Base-by-base conservation (phyloP, 2,888 invertebrate genomes). In the Lasioglossum pauxillum region DNA sequence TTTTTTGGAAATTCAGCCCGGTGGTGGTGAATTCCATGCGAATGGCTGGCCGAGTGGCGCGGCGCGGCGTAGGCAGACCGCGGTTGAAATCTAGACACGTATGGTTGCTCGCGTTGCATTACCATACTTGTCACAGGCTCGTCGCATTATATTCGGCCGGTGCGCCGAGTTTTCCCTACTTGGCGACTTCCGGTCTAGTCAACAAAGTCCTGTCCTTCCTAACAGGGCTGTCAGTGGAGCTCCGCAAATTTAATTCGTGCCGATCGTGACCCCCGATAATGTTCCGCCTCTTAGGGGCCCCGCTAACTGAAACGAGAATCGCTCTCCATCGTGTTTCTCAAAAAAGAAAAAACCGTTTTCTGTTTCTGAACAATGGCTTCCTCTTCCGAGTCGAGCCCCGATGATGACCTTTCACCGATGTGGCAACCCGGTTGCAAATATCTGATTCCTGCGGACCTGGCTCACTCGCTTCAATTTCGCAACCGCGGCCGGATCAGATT, bases 101-200 rank as follows among this genome's bases (percentile, higher is more conserved):
- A 92, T 88, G 85, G 84, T 35, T 3, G 23, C 38, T n/a, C 82
- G 80, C 89, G 90, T 90, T 87, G 91, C 90, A 90, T 92, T 87
- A 84, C 90, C 90, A 91, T 92, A 91, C 90, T 85, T 88, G 92
- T 90, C 87, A 80, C 77, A 69, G 82, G 82, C 86, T 83, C 91
- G 89, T 84, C 89, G 87, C 88, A 92, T 92, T 90, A 92, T 90
- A 92, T 92, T 92, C 90, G 85, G 87, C 84, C 87, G 86, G 82
- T 84, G 84, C 90, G 75, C 79, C 82, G 88, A 90, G 89, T 91
- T 93, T 93, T 90, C 93, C 92, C 89, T 93, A 94, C 90, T 92
- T 93, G 93, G 94, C 87, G 83, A 92, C 93, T 93, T 93, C 94
- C 93, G 93, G 94, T 85, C 85, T 88, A 88, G 73, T 75, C 82